Evolutionary conservation across 2,797 vertebrate species (phyloP).

Genomic region (Scomberomorus guttatus): DNA sequence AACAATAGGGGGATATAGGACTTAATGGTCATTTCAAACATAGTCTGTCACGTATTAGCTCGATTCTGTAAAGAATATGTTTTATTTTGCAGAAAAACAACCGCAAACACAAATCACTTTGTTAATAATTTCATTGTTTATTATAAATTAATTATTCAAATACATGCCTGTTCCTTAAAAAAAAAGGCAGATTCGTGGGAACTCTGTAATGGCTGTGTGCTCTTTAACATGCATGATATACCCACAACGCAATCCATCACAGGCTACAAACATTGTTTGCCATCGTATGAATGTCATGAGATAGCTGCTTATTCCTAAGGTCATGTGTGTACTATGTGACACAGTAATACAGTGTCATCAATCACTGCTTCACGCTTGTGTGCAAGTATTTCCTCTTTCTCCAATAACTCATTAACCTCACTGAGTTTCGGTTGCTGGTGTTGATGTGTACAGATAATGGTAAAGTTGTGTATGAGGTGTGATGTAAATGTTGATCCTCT

Average conservation of each 20-base stretch:
- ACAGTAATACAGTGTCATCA: conserved; percentile 70
- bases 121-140: conserved; percentile 32
- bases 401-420: conserved; percentile 83
- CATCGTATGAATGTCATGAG: conserved; percentile 70
- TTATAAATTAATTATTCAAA: conserved; percentile 17
- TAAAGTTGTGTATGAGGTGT: conserved; percentile 29
- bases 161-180: not conserved
- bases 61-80: not conserved
- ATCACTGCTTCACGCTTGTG: conserved; percentile 71
- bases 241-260: conserved; percentile 69
- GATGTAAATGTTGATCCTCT: conserved; percentile 15
- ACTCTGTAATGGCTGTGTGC: conserved; percentile 39
- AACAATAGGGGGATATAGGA: conserved; percentile 70
- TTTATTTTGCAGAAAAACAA: conserved; percentile 8
- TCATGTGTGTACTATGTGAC: conserved; percentile 61
- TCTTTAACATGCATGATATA: conserved; percentile 55
- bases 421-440: conserved; percentile 44
- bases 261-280: conserved; percentile 70
- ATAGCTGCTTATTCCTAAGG: conserved; percentile 64
- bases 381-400: conserved; percentile 83
- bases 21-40: conserved; percentile 43
- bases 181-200: conserved; percentile 62
- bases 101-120: not conserved
- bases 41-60: conserved; percentile 26
- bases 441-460: conserved; percentile 33